Conservation (phyloP, 2,888 invertebrate species). For the Theodoxus fluviatilis region DNA sequence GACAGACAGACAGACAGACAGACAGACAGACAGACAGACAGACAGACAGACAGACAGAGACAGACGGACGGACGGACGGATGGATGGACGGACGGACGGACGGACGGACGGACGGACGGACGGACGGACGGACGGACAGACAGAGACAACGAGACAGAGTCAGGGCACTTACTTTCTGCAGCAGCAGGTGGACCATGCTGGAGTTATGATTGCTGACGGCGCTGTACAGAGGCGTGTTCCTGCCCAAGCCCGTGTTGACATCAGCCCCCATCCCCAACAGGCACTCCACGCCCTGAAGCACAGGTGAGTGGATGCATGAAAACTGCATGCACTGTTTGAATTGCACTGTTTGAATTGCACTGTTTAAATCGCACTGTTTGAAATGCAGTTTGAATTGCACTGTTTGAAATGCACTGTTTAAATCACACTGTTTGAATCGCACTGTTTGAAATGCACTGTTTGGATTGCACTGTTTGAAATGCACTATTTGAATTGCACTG, state of each 20-base stretch:
- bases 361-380: too few relatives aligned
- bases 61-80: too few relatives aligned
- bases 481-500: too few relatives aligned
- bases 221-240: conserved; percentile 49
- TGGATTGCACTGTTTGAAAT: too few relatives aligned
- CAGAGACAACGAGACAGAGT: neutral
- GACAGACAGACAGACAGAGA: neutral
- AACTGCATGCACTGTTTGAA: too few relatives aligned
- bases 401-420: too few relatives aligned
- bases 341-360: too few relatives aligned
- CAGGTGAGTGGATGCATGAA: too few relatives aligned
- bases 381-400: too few relatives aligned
- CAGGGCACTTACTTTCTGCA: too few relatives aligned
- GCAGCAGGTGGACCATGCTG: conserved; percentile 47
- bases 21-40: neutral
- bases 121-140: neutral
- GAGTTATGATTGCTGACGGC: conserved; percentile 49
- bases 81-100: neutral
- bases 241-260: conserved; percentile 48
- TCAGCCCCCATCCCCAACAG: conserved; percentile 57
- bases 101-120: neutral
- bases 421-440: too few relatives aligned
- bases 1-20: neutral
- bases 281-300: conserved; percentile 55
- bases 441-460: too few relatives aligned